Conservation (phyloP, 2,888 invertebrate species). For the Drosophila conformis region DNA sequence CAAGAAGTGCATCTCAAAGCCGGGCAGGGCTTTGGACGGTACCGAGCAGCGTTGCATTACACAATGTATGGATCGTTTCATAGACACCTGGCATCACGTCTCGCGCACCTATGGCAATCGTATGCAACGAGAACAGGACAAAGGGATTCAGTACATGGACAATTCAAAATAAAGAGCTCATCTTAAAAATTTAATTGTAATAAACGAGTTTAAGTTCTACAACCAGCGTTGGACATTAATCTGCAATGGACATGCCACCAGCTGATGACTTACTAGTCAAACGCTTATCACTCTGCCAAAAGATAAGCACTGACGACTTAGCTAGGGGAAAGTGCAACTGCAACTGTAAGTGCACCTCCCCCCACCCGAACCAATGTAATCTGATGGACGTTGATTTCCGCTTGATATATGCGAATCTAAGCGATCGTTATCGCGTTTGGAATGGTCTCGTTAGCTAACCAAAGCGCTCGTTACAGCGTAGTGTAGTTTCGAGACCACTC, state of each 20-base stretch:
- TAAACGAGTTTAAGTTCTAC: constrained; percentile 12
- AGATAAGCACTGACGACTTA: constrained; percentile 49
- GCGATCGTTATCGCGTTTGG: constrained; percentile 84
- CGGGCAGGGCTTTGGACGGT: constrained; percentile 94
- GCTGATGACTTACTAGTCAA: not conserved
- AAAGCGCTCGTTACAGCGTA: constrained; percentile 63
- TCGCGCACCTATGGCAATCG: constrained; percentile 94
- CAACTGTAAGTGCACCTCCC: not conserved
- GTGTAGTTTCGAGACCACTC: constrained; percentile 85
- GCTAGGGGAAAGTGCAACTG: constrained; percentile 24
- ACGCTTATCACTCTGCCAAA: constrained; percentile 34
- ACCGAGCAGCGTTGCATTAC: constrained; percentile 95
- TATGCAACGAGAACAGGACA: constrained; percentile 89
- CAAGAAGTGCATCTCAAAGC: constrained; percentile 95
- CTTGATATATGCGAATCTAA: constrained; percentile 68
- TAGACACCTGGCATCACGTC: constrained; percentile 98
- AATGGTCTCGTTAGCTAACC: constrained; percentile 85
- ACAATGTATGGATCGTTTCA: constrained; percentile 99
- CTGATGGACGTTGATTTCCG: constrained; percentile 28
- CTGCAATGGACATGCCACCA: not conserved
- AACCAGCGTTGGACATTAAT: constrained; percentile 2
- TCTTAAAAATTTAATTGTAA: constrained; percentile 26
- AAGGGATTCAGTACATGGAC: constrained; percentile 18
- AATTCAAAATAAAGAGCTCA: constrained; percentile 22
- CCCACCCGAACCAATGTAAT: constrained; percentile 21